Evolutionary conservation across 2,113 vertebrate genomes (phyloP).

Genomic region (Sapayoa aenigma): DNA sequence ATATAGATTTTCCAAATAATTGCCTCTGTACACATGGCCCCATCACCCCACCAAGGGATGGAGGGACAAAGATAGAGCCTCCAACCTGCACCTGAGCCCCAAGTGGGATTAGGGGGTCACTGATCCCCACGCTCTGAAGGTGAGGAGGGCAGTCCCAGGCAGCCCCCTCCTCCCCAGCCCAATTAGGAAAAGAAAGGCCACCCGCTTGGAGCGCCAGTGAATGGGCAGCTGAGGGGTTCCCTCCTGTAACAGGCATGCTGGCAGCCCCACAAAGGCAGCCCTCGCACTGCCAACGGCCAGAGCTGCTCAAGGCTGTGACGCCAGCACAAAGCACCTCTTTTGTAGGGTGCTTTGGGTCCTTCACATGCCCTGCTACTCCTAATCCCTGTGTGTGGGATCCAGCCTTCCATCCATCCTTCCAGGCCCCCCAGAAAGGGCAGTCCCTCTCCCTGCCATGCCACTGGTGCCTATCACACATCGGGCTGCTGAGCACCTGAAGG

Average conservation of each 20-base stretch:
- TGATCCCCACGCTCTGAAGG: accelerated
- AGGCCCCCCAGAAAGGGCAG: neutral
- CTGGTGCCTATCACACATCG: accelerated
- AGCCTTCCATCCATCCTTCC: neutral
- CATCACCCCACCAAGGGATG: neutral
- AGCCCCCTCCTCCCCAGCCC: neutral
- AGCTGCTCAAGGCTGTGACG: accelerated
- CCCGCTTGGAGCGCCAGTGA: accelerated
- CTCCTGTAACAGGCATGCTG: neutral
- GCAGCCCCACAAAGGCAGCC: conserved; percentile 9
- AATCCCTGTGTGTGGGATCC: accelerated
- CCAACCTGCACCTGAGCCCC: neutral
- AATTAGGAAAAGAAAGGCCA: neutral
- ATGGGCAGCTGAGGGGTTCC: neutral
- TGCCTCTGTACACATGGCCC: accelerated
- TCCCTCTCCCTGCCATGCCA: neutral
- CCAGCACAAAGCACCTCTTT: neutral
- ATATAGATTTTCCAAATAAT: neutral
- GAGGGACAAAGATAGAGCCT: neutral
- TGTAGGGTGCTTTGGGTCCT: neutral
- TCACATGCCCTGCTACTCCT: accelerated
- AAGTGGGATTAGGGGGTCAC: neutral
- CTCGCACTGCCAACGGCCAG: neutral
- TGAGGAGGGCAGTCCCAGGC: neutral
- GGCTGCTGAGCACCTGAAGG: neutral